Base-by-base conservation (phyloP, 1,140 invertebrate species). In the Hyles vespertilio region DNA sequence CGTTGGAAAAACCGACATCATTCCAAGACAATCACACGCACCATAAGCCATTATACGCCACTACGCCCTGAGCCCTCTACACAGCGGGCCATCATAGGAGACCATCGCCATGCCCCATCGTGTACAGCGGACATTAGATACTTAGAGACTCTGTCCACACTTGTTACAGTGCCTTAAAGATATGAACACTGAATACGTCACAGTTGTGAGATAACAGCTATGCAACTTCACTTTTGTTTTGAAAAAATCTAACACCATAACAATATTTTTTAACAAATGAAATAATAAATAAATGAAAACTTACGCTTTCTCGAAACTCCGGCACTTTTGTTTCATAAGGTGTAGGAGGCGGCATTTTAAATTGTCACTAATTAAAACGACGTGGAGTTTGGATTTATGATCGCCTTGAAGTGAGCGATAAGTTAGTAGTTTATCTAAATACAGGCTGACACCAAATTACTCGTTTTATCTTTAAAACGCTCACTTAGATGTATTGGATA, bases 331-430 rank as follows among this genome's bases (percentile, higher is more conserved):
- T 32, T n/a, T 65, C 11, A 36, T 40, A 47, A 43, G 45, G 45
- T 34, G 32, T 22, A 22, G 22, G 22, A 22, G 22, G 9, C 3
- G 52, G 9, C 58, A 65, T 60, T 65, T 11, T 65, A 43, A 51
- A 44, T n/a, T 48, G 22, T 40, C 11, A 22, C 50, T 45, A 53
- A 57, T 43, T 33, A 53, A 45, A 56, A n/a, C 34, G 6, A 61
- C 59, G 56, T 61, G 44, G 33, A 53, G 43, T 46, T 43, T 12
- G 50, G 58, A 52, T 56, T 53, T 53, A 33, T 47, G 54, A 70
- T 58, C 53, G 67, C 40, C 64, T 71, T 75, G 71, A 80, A 74
- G 67, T 74, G 65, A 71, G 72, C 54, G 61, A 66, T 62, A 47
- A 56, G 49, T 58, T 11, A 11, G 32, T 9, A 11, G 40, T 22